These are phyloP conservation scores for Coelopa frigida DNA, from an alignment of 1,140 invertebrate genomes.

Conservation along the genomic window DNA sequence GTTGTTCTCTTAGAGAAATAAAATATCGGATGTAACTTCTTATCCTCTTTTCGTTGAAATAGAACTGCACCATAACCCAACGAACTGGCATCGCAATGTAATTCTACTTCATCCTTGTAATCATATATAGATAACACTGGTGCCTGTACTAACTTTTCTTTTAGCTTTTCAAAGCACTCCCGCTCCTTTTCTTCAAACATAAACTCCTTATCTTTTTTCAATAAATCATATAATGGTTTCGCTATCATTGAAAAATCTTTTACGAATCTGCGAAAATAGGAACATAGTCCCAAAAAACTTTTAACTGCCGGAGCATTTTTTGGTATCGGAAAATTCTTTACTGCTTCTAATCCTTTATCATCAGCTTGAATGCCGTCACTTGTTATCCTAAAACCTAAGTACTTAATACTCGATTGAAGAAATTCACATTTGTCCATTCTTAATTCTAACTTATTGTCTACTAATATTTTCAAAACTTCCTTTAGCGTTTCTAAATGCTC, in stretches of 20 bases:
- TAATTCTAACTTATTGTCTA: no score
- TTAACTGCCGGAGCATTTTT: constrained; percentile 17
- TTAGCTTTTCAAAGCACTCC: constrained; percentile 21
- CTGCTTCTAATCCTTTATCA: constrained; percentile 17
- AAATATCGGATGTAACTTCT: constrained; percentile 32
- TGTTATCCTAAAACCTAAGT: no score
- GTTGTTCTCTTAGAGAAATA: constrained; percentile 42
- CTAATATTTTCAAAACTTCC: no score
- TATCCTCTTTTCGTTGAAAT: constrained; percentile 20
- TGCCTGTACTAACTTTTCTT: constrained; percentile 14
- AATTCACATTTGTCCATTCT: no score
- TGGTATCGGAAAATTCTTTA: constrained; percentile 20
- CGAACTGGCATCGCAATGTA: constrained; percentile 25
- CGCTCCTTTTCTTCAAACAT: constrained; percentile 17
- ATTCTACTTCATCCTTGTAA: constrained; percentile 16
- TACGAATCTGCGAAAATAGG: constrained; percentile 22
- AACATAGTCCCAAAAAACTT: constrained; percentile 20
- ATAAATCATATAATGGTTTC: constrained; percentile 23
- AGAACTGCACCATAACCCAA: constrained; percentile 23
- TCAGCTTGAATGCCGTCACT: constrained; percentile 16
- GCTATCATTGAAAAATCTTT: constrained; percentile 23
- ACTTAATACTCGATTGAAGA: no score
- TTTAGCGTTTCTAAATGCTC: no score
- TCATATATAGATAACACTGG: constrained; percentile 27
- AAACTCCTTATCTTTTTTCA: constrained; percentile 25